A percentile compares a stretch with the other conserved stretches of the same genome.
These are phyloP conservation scores for Pediacus dermestoides DNA, from an alignment of 2,888 invertebrate species.

Conservation along the genomic window DNA sequence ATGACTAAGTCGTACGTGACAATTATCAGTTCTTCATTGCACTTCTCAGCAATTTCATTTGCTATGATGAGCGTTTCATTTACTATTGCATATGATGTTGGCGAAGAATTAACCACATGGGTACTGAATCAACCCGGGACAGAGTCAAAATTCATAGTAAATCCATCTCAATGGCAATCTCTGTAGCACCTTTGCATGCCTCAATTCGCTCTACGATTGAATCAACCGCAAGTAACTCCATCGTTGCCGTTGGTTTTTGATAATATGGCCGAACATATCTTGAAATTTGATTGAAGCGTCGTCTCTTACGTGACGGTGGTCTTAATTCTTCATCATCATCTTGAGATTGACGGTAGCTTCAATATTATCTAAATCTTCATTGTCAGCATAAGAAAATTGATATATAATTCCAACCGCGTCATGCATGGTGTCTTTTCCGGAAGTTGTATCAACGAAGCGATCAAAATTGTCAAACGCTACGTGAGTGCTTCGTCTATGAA, in stretches of 20 bases:
- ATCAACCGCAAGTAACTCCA: conserved; percentile 10
- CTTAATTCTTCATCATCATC: conserved; percentile 10
- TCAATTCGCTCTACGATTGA: too few species aligned
- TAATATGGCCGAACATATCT: conserved; percentile 6
- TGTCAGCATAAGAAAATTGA: conserved; percentile 28
- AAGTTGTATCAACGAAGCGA: conserved; percentile 30
- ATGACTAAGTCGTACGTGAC: conserved; percentile 34
- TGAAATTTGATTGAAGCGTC: conserved; percentile 10
- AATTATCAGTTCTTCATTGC: conserved; percentile 10
- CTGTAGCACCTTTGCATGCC: too few species aligned
- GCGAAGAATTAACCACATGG: conserved; percentile 12
- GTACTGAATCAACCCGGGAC: too few species aligned
- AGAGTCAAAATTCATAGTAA: too few species aligned
- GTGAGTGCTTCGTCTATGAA: conserved; percentile 27
- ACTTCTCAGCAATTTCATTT: conserved; percentile 11
- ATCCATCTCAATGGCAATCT: too few species aligned
- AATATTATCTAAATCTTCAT: conserved; percentile 20
- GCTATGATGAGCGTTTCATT: conserved; percentile 13
- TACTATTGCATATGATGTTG: conserved; percentile 14
- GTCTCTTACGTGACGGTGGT: conserved; percentile 22
- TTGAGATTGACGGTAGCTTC: conserved; percentile 3
- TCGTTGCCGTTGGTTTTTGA: conserved; percentile 13
- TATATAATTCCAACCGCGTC: conserved; percentile 33
- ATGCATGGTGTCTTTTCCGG: conserved; percentile 33
- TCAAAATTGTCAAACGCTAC: conserved; percentile 38